These are phyloP conservation scores for Dipodomys spectabilis DNA, from an alignment of 2,113 vertebrate genomes.

Conservation along the genomic window DNA sequence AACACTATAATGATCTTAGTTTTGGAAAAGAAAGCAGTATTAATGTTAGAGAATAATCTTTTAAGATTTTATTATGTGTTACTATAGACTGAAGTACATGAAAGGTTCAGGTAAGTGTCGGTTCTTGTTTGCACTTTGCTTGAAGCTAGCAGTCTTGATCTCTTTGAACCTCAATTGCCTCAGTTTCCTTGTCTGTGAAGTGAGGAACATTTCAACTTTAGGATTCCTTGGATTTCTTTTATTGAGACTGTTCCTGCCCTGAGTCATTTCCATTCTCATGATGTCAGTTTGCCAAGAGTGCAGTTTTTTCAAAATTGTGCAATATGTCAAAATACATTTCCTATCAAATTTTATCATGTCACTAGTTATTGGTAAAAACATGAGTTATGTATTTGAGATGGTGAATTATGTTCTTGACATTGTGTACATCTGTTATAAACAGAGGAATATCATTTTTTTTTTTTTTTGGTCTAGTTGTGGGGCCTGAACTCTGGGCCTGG, in stretches of 20 bases:
- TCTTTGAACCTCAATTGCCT: not conserved
- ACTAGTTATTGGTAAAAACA: constrained; percentile 21
- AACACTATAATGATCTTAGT: not conserved
- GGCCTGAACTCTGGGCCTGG: not conserved
- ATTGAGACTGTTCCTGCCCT: not conserved
- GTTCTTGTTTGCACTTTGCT: constrained; percentile 8
- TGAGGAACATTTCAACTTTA: constrained; percentile 27
- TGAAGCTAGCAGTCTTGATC: not conserved
- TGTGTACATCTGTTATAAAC: not conserved
- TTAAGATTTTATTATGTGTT: not conserved
- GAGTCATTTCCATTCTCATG: not conserved
- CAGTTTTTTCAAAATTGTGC: not conserved
- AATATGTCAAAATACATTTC: not conserved
- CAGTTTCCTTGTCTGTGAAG: constrained; percentile 1
- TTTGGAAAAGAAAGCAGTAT: constrained; percentile 6
- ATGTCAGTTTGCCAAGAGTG: not conserved
- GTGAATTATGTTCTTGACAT: not conserved
- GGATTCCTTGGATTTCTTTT: not conserved
- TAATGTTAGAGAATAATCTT: not conserved
- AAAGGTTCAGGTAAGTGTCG: not conserved
- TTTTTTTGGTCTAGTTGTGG: too few relatives aligned
- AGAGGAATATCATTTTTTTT: not conserved
- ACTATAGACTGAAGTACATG: not conserved
- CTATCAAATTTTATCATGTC: not conserved
- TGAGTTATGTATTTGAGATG: not conserved